phyloP scores from a whole-genome alignment of 2,888 invertebrate species.

The Tanytarsus gracilentus region DNA sequence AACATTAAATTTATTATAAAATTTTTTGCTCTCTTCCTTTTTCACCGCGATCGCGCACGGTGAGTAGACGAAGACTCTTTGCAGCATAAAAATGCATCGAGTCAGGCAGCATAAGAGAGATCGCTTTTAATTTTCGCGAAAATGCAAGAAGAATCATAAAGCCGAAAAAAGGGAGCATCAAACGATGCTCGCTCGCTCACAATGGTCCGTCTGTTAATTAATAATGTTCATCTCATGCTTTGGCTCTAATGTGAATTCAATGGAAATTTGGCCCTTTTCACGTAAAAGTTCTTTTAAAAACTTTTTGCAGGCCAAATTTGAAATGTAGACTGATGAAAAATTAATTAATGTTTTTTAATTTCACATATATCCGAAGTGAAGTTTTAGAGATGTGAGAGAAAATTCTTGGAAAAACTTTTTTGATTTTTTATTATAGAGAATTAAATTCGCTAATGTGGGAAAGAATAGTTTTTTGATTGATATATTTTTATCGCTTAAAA shows the following conservation, averaged over 20 bases:
- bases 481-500: too few species aligned
- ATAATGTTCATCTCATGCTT: constrained; percentile 17
- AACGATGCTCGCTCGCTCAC: background rate
- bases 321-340: constrained; percentile 21
- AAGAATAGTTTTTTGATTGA: background rate
- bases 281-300: background rate
- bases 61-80: constrained; percentile 2
- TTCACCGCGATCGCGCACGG: too few species aligned
- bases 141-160: background rate
- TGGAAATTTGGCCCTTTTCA: constrained; percentile 4
- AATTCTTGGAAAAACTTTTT: constrained; percentile 11
- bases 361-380: background rate
- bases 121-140: constrained; percentile 13
- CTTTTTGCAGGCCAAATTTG: constrained; percentile 2
- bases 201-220: constrained; percentile 20
- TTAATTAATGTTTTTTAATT: constrained; percentile 22
- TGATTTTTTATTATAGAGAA: background rate
- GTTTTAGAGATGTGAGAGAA: background rate
- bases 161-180: background rate
- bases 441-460: background rate
- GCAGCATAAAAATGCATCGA: constrained; percentile 22
- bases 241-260: background rate
- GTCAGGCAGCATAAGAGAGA: background rate
- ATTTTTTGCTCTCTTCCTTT: too few species aligned
- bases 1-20: background rate